Conservation (phyloP, 2,797 vertebrate species). For the Halcyon badia region DNA sequence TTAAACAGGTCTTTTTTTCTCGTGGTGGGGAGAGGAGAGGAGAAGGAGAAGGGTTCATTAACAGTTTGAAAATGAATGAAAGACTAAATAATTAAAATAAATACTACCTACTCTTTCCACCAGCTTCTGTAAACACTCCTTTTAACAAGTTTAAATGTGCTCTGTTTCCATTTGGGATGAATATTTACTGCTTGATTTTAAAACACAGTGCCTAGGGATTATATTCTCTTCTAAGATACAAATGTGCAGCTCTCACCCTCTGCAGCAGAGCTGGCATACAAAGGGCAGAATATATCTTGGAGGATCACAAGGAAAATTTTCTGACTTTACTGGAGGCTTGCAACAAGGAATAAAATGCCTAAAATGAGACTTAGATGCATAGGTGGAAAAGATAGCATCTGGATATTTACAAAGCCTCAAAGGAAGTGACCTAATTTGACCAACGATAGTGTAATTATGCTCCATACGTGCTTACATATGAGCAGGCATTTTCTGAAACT, state of each 20-base stretch:
- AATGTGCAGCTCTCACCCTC: not conserved
- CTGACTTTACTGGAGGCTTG: slow-evolving; percentile 69
- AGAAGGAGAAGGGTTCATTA: not conserved
- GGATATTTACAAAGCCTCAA: slow-evolving; percentile 80
- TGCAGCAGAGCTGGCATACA: not conserved
- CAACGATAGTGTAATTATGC: slow-evolving; percentile 65
- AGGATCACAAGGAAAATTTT: not conserved
- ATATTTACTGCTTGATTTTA: slow-evolving; percentile 44
- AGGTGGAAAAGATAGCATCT: slow-evolving; percentile 82
- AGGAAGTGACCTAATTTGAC: slow-evolving; percentile 85
- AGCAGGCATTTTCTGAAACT: slow-evolving; percentile 56
- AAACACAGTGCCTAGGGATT: not conserved
- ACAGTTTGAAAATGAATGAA: not conserved
- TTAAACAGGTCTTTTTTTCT: not conserved
- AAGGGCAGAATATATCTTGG: not conserved
- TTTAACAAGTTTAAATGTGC: slow-evolving; percentile 27
- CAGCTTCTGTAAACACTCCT: slow-evolving; percentile 21
- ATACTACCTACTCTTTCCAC: not conserved
- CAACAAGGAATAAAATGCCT: slow-evolving; percentile 44
- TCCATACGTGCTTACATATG: slow-evolving; percentile 17
- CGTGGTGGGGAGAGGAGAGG: rapidly evolving
- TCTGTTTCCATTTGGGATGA: slow-evolving; percentile 11
- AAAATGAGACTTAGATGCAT: slow-evolving; percentile 51
- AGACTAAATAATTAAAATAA: slow-evolving; percentile 35
- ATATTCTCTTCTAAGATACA: not conserved